A percentile compares a stretch with the other conserved stretches of the same genome.
These are phyloP conservation scores for Drosophila paranaensis DNA, from an alignment of 2,888 invertebrate genomes.

Conservation along the genomic window DNA sequence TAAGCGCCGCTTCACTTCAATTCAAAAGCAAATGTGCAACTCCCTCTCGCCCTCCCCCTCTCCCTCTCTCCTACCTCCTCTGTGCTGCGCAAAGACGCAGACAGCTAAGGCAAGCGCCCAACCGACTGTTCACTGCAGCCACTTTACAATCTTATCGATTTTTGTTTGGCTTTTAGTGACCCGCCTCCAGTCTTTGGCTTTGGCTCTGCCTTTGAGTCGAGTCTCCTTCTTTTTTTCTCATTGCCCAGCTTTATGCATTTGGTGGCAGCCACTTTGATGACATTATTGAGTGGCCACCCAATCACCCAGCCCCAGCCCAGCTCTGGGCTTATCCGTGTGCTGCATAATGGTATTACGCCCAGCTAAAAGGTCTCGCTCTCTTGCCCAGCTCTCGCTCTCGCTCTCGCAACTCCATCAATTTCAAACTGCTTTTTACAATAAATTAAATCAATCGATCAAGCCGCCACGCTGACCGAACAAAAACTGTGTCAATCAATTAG, in stretches of 20 bases:
- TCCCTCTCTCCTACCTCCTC: background rate
- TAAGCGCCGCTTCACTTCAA: conserved; percentile 47
- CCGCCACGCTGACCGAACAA: conserved; percentile 59
- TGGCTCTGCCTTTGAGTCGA: conserved; percentile 56
- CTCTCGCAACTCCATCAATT: conserved; percentile 70
- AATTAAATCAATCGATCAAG: conserved; percentile 79
- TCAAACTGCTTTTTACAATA: conserved; percentile 72
- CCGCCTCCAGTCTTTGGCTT: conserved; percentile 43
- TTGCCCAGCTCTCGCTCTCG: conserved; percentile 1
- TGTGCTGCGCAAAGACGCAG: conserved; percentile 4
- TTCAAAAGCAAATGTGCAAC: conserved; percentile 71
- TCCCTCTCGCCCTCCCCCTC: conserved; percentile 35
- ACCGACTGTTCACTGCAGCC: conserved; percentile 36
- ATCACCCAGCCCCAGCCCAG: background rate
- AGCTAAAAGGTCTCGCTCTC: conserved; percentile 49
- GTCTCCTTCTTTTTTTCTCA: conserved; percentile 12
- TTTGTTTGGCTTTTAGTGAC: conserved; percentile 68
- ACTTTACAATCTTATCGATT: conserved; percentile 74
- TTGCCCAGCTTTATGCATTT: conserved; percentile 68
- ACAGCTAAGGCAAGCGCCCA: conserved; percentile 34
- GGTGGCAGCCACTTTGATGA: conserved; percentile 76
- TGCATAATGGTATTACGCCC: conserved; percentile 75
- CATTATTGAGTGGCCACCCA: conserved; percentile 61
- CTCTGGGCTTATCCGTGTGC: conserved; percentile 39
- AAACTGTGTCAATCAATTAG: conserved; percentile 78